These are phyloP conservation scores for Lamellibrachia columna DNA, from an alignment of 2,888 invertebrate genomes.

Conservation along the genomic window DNA sequence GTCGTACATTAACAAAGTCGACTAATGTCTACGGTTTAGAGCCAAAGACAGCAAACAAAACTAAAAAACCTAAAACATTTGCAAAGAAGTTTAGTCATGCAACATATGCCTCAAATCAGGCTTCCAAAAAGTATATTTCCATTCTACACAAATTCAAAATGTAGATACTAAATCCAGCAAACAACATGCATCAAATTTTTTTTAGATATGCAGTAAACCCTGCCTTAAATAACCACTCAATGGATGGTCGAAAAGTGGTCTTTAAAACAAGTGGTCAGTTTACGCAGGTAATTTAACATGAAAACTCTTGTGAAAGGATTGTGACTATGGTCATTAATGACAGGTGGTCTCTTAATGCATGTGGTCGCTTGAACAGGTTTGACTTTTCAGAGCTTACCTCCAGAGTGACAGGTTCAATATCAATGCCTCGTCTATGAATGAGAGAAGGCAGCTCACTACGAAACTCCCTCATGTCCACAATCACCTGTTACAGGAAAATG, in stretches of 20 bases:
- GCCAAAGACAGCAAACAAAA: too few relatives aligned
- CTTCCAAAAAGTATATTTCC: neutral
- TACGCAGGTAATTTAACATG: too few relatives aligned
- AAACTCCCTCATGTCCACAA: constrained; percentile 98
- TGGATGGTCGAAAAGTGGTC: neutral
- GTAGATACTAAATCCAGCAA: neutral
- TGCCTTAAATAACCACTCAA: too few relatives aligned
- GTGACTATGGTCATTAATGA: too few relatives aligned
- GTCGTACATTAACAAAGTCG: too few relatives aligned
- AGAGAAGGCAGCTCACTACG: constrained; percentile 94
- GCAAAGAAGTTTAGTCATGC: too few relatives aligned
- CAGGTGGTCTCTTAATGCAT: neutral
- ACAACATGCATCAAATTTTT: neutral
- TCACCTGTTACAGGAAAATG: constrained; percentile 61
- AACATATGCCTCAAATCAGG: neutral
- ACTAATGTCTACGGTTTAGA: too few relatives aligned
- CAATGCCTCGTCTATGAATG: constrained; percentile 90
- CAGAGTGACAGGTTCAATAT: constrained; percentile 88
- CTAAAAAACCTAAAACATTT: too few relatives aligned
- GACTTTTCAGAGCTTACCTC: constrained; percentile 68
- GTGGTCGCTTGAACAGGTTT: constrained; percentile 17
- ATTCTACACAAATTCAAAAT: neutral
- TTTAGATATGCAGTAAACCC: neutral
- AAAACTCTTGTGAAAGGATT: too few relatives aligned
- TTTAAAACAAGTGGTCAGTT: too few relatives aligned